Percentiles rank a stretch among this genome's conserved stretches.
These are phyloP conservation scores for Nephrocerus scutellatus DNA, from an alignment of 2,888 invertebrate genomes.

Conservation along the genomic window DNA sequence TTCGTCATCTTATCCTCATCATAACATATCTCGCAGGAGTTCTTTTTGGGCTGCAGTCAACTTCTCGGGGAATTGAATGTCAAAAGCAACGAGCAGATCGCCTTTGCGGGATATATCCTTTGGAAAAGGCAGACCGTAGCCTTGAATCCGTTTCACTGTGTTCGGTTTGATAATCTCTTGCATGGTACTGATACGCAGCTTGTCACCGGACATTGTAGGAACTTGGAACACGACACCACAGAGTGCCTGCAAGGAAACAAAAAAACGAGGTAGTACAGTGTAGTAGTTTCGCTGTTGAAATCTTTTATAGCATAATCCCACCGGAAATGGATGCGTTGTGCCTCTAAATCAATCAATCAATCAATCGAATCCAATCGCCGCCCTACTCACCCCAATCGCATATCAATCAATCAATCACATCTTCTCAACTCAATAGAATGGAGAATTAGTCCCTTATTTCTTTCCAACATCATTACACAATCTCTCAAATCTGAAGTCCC, in stretches of 20 bases:
- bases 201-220: conserved; percentile 83
- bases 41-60: conserved; percentile 77
- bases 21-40: conserved; percentile 80
- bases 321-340: too few species aligned
- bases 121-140: conserved; percentile 87
- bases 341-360: too few species aligned
- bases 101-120: conserved; percentile 89
- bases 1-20: conserved; percentile 37
- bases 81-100: conserved; percentile 89
- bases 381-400: too few species aligned
- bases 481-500: too few species aligned
- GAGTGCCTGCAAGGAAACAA: conserved; percentile 63
- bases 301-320: too few species aligned
- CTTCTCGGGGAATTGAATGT: conserved; percentile 88
- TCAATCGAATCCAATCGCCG: too few species aligned
- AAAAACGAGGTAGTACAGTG: too few species aligned
- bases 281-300: too few species aligned
- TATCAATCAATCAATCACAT: too few species aligned
- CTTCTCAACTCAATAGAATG: too few species aligned
- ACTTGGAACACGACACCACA: conserved; percentile 87
- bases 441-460: too few species aligned
- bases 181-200: conserved; percentile 73
- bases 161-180: conserved; percentile 85
- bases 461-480: too few species aligned
- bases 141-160: conserved; percentile 81